phyloP scores from a whole-genome alignment of 2,797 vertebrate species.

The Petrocephalus schoutedeni region DNA sequence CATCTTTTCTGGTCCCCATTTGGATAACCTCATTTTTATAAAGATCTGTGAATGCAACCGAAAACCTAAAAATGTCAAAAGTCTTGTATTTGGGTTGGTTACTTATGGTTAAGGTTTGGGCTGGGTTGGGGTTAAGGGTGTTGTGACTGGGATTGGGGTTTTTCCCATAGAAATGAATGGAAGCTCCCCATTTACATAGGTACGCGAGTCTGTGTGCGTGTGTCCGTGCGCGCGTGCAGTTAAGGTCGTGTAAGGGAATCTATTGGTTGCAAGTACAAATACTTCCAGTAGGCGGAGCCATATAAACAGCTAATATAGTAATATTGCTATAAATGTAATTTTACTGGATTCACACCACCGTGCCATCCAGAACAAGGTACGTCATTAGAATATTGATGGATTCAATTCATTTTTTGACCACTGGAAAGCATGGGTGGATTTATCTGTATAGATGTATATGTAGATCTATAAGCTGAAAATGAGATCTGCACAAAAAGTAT shows the following conservation, averaged over 20 bases:
- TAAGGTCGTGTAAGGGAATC: neutral
- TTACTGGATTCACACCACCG: neutral
- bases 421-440: neutral
- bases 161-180: too few species aligned
- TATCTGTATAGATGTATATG: neutral
- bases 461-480: neutral
- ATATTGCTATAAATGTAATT: neutral
- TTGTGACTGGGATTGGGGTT: too few species aligned
- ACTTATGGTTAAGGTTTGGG: too few species aligned
- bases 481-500: neutral
- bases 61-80: too few species aligned
- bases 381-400: neutral
- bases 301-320: neutral
- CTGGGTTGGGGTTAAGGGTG: too few species aligned
- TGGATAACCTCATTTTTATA: too few species aligned
- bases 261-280: neutral
- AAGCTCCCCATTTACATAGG: too few species aligned
- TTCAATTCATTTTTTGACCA: neutral
- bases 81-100: too few species aligned
- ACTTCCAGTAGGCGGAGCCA: slow-evolving; percentile 3
- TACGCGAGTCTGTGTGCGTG: neutral
- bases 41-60: too few species aligned
- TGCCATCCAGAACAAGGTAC: neutral
- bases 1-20: too few species aligned
- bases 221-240: neutral